These are phyloP conservation scores for Rhegmatorhina hoffmannsi DNA, from an alignment of 2,113 vertebrate species.

Conservation along the genomic window DNA sequence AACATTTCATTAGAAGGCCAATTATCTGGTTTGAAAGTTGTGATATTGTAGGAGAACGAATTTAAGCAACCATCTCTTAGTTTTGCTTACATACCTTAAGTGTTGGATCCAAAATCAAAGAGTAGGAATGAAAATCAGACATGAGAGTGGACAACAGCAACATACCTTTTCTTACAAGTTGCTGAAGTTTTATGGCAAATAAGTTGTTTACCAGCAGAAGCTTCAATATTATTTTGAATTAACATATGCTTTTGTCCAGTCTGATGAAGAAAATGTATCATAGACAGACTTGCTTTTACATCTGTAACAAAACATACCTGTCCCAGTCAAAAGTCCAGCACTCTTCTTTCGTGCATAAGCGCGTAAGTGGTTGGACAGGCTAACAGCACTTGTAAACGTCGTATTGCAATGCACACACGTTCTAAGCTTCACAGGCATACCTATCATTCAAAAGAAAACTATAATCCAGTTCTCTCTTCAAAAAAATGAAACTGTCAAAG, in stretches of 20 bases:
- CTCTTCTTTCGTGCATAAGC: conserved; percentile 88
- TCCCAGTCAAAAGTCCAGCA: conserved; percentile 84
- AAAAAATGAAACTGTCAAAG: conserved; percentile 79
- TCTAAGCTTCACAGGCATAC: conserved; percentile 85
- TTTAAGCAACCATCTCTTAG: conserved; percentile 37
- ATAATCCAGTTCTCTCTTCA: conserved; percentile 83
- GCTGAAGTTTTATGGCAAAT: conserved; percentile 73
- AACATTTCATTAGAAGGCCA: conserved; percentile 19
- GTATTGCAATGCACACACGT: conserved; percentile 93
- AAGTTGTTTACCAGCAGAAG: conserved; percentile 64
- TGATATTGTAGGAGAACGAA: conserved; percentile 22
- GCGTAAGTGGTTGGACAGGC: conserved; percentile 88
- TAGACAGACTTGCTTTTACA: conserved; percentile 77
- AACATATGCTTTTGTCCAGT: conserved; percentile 74
- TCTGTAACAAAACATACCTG: conserved; percentile 83
- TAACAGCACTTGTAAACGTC: conserved; percentile 94
- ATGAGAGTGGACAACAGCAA: conserved; percentile 75
- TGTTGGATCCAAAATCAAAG: conserved; percentile 65
- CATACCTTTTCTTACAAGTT: conserved; percentile 71
- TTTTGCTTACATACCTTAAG: conserved; percentile 66
- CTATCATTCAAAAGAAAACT: conserved; percentile 86
- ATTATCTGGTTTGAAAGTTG: conserved; percentile 13
- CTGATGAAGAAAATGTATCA: conserved; percentile 75
- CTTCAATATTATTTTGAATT: conserved; percentile 68
- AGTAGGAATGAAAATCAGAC: conserved; percentile 66